Evolutionary conservation across 2,797 vertebrate genomes (phyloP).

Genomic region (Acridotheres tristis): DNA sequence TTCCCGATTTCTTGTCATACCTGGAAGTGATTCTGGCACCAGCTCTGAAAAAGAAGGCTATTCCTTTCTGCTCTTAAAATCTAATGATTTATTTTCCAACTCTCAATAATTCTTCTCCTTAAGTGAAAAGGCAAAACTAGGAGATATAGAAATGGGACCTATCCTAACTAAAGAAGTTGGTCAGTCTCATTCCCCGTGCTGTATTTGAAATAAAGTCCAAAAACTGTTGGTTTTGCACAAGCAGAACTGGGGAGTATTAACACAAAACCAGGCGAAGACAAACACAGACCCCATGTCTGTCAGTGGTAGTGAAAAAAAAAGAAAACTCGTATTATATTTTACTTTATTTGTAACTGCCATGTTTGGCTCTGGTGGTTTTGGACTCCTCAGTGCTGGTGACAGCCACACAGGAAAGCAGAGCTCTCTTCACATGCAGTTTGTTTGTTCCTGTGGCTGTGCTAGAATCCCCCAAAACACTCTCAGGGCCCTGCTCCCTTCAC

Average conservation of each 20-base stretch:
- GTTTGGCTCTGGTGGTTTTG: not conserved
- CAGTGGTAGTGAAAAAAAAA: not conserved
- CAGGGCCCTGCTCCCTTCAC: not conserved
- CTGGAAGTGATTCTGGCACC: slow-evolving; percentile 21
- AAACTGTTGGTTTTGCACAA: not conserved
- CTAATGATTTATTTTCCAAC: slow-evolving; percentile 11
- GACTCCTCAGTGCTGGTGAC: not conserved
- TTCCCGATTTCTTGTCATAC: not conserved
- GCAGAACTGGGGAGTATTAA: not conserved
- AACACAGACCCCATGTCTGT: not conserved
- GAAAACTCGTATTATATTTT: not conserved
- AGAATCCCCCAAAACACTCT: not conserved
- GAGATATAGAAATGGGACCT: not conserved
- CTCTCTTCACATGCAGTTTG: not conserved
- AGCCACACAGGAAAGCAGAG: not conserved
- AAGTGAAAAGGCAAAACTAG: not conserved
- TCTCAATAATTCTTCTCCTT: not conserved
- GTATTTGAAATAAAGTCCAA: not conserved
- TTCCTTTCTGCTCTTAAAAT: slow-evolving; percentile 16
- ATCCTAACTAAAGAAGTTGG: not conserved
- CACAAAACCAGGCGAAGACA: not conserved
- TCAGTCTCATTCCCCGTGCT: not conserved
- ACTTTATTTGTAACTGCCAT: not conserved
- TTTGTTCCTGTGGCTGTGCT: fast-evolving
- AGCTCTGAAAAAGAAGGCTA: not conserved